A percentile compares a stretch with the other conserved stretches of the same genome.
Evolutionary conservation across 2,888 invertebrate genomes (phyloP).

Genomic region (Aphrophora alni): DNA sequence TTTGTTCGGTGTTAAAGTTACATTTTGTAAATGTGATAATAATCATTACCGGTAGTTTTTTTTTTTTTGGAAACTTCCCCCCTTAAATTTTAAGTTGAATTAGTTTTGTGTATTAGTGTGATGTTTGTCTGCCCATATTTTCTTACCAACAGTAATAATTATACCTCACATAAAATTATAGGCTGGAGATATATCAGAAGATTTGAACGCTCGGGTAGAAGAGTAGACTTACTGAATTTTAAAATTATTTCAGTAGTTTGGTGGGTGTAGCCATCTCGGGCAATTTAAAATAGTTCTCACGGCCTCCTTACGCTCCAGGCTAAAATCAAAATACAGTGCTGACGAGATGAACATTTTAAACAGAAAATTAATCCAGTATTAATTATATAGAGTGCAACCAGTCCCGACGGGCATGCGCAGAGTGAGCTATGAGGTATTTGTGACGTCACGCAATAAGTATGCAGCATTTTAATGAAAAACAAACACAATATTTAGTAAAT

Average conservation of each 20-base stretch:
- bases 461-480: too few relatives aligned
- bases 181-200: not conserved
- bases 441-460: not conserved
- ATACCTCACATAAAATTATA: not conserved
- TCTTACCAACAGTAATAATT: too few relatives aligned
- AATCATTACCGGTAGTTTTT: too few relatives aligned
- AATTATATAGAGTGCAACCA: not conserved
- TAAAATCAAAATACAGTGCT: not conserved
- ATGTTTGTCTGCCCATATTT: too few relatives aligned
- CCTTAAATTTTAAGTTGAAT: too few relatives aligned
- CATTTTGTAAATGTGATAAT: too few relatives aligned
- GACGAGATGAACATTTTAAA: not conserved
- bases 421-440: constrained; percentile 2
- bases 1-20: too few relatives aligned
- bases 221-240: not conserved
- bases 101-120: too few relatives aligned
- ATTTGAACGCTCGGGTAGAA: not conserved
- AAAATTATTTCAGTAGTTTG: not conserved
- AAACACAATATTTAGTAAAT: too few relatives aligned
- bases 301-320: not conserved
- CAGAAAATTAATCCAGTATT: not conserved
- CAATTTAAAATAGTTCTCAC: not conserved
- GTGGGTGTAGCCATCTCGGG: not conserved
- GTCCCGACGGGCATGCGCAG: not conserved
- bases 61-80: too few relatives aligned